phyloP scores from a whole-genome alignment of 2,113 vertebrate species.

The Bos javanicus region DNA sequence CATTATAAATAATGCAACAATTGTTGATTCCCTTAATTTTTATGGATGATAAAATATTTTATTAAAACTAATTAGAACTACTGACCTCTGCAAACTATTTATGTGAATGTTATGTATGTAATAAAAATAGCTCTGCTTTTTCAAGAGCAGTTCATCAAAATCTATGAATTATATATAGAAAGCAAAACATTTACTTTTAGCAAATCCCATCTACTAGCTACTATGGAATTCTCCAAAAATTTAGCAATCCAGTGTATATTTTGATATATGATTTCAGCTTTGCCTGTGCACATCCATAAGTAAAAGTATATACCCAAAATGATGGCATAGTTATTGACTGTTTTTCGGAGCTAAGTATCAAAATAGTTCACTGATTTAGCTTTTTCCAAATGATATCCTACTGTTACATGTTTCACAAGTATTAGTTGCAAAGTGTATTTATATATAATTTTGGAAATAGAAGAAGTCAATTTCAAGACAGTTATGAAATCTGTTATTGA shows the following conservation, averaged over 20 bases:
- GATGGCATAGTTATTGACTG: neutral
- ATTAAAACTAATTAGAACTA: neutral
- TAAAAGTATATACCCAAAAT: neutral
- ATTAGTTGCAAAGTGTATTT: neutral
- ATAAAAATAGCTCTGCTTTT: neutral
- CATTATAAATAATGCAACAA: neutral
- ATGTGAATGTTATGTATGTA: neutral
- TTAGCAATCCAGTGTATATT: neutral
- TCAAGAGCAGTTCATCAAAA: neutral
- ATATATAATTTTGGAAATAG: neutral
- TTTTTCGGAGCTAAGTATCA: neutral
- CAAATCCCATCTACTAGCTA: neutral
- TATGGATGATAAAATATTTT: neutral
- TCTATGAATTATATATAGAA: rapidly evolving
- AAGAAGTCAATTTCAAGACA: neutral
- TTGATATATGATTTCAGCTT: neutral
- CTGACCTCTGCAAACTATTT: rapidly evolving
- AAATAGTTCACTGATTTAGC: neutral
- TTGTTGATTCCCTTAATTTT: neutral
- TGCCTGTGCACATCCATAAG: neutral
- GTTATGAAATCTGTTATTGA: neutral
- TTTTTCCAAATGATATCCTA: neutral
- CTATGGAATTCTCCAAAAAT: neutral
- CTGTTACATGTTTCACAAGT: neutral
- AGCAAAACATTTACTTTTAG: neutral